Percentiles rank a stretch among this genome's conserved stretches.
Evolutionary conservation across 2,797 vertebrate genomes (phyloP).

Genomic region (Intellagama lesueurii): DNA sequence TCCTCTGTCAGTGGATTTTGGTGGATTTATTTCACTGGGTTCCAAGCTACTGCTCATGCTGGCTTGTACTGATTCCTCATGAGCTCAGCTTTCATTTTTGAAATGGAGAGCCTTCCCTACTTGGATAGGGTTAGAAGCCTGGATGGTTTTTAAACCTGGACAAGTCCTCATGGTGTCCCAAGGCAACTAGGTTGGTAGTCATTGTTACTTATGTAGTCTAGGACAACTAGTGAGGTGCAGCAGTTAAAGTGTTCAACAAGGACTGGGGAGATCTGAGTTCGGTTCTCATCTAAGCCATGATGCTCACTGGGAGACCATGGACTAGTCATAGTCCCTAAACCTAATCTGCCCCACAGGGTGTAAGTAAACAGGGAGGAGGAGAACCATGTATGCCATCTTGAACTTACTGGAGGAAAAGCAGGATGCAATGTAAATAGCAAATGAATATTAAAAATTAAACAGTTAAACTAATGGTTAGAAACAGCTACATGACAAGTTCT

Average conservation of each 20-base stretch:
- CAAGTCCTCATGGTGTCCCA: background rate
- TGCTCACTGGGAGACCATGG: background rate
- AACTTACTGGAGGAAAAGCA: background rate
- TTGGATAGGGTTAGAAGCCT: too few relatives aligned
- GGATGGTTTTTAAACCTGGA: too few relatives aligned
- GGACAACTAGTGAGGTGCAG: background rate
- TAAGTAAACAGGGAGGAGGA: background rate
- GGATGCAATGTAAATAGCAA: background rate
- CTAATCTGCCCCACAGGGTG: background rate
- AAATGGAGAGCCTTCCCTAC: too few relatives aligned
- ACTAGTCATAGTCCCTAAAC: background rate
- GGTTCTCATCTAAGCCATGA: background rate
- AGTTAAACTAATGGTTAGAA: background rate
- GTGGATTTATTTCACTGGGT: background rate
- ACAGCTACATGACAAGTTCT: background rate
- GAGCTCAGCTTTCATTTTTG: background rate
- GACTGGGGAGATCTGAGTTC: background rate
- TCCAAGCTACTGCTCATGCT: background rate
- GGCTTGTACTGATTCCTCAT: background rate
- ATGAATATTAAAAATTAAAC: background rate
- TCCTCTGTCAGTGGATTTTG: background rate
- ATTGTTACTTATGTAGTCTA: background rate
- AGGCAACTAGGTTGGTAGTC: background rate
- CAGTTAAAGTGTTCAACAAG: background rate
- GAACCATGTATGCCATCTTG: background rate